These are phyloP conservation scores for Thomomys bottae DNA, from an alignment of 2,113 vertebrate genomes.

Conservation along the genomic window DNA sequence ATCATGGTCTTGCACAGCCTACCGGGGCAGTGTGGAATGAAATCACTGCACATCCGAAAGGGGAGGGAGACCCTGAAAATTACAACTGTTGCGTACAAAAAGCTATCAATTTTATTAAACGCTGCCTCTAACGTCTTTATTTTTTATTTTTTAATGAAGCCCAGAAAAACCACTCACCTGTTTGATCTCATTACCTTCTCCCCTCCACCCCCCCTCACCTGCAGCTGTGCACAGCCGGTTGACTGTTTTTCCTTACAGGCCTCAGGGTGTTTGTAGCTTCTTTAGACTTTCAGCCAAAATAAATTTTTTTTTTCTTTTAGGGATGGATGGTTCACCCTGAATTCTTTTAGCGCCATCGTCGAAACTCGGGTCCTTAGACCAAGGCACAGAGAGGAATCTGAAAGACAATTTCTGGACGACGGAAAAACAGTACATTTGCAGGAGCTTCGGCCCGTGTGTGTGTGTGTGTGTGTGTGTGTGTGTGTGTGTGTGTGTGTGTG, in stretches of 20 bases:
- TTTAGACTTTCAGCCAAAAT: constrained; percentile 57
- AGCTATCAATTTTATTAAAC: not conserved
- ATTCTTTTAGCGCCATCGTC: constrained; percentile 34
- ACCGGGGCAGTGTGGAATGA: constrained; percentile 27
- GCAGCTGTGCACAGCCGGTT: constrained; percentile 65
- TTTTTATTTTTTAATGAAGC: constrained; percentile 48
- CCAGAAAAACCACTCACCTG: constrained; percentile 81
- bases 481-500: too few relatives aligned
- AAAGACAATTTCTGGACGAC: constrained; percentile 59
- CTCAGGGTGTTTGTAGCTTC: constrained; percentile 63
- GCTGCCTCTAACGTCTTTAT: constrained; percentile 42
- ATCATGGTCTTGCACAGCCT: not conserved
- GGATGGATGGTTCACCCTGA: constrained; percentile 43
- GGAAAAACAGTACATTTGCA: constrained; percentile 67
- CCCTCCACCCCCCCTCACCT: constrained; percentile 5
- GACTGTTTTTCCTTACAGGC: constrained; percentile 73
- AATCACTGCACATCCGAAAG: constrained; percentile 29
- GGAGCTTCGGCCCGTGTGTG: constrained; percentile 79
- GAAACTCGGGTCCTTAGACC: constrained; percentile 52
- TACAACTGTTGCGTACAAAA: not conserved
- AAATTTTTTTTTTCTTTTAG: constrained; percentile 22
- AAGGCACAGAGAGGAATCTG: constrained; percentile 47
- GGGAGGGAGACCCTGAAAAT: constrained; percentile 42
- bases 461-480: too few relatives aligned
- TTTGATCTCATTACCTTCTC: constrained; percentile 72